Conservation (phyloP, 2,888 invertebrate genomes). For the Taenaris catops region DNA sequence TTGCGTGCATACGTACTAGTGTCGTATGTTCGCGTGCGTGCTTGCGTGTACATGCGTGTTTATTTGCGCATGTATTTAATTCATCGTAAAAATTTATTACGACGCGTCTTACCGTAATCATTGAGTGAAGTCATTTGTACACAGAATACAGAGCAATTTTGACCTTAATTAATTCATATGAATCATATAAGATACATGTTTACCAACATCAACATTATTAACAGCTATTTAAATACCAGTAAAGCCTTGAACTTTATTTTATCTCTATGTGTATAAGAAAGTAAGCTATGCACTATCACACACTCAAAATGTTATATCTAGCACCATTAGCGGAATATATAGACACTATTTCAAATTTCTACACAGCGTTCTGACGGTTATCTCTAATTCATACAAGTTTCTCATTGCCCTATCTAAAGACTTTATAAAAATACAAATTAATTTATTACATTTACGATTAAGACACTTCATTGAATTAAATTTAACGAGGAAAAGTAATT, state of each 20-base stretch:
- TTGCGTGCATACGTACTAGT: too few relatives aligned
- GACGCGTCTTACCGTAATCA: too few relatives aligned
- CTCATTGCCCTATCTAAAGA: slow-evolving; percentile 32
- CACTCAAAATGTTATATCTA: slow-evolving; percentile 16
- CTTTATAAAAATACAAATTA: slow-evolving; percentile 61
- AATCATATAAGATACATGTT: too few relatives aligned
- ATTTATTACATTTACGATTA: slow-evolving; percentile 39
- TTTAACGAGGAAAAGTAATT: slow-evolving; percentile 23
- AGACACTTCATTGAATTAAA: slow-evolving; percentile 47
- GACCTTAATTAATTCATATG: too few relatives aligned
- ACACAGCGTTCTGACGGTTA: slow-evolving; percentile 4
- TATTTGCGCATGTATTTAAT: too few relatives aligned
- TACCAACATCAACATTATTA: too few relatives aligned
- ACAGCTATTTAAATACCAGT: slow-evolving; percentile 7
- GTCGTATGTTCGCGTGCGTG: too few relatives aligned
- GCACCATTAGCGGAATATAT: slow-evolving; percentile 22
- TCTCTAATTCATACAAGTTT: slow-evolving; percentile 25
- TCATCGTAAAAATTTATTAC: too few relatives aligned
- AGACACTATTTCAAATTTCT: slow-evolving; percentile 11
- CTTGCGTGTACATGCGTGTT: too few relatives aligned
- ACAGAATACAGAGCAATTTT: too few relatives aligned
- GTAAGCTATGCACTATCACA: slow-evolving; percentile 17
- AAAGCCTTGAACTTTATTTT: slow-evolving; percentile 11
- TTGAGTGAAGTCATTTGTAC: too few relatives aligned
- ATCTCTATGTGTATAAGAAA: slow-evolving; percentile 8